phyloP scores from a whole-genome alignment of 2,888 invertebrate genomes.

The Sussaba pulchella region DNA sequence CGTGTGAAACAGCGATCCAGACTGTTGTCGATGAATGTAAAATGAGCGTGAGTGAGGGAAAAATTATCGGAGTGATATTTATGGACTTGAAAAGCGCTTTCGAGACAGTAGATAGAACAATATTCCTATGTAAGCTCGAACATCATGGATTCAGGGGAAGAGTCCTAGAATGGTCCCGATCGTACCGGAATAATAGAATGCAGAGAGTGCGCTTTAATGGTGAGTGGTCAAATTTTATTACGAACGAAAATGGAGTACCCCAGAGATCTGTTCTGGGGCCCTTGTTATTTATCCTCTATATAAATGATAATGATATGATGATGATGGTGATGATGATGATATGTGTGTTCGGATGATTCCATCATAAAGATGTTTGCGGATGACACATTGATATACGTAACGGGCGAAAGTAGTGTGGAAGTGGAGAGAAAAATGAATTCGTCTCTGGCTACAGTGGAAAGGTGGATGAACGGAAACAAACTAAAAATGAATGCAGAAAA shows the following conservation, averaged over 20 bases:
- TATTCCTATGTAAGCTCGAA: conserved; percentile 27
- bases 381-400: conserved; percentile 57
- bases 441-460: conserved; percentile 21
- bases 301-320: conserved; percentile 45
- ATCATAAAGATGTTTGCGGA: conserved; percentile 56
- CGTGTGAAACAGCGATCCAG: conserved; percentile 52
- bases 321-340: too few species aligned
- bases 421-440: conserved; percentile 42
- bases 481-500: conserved; percentile 55
- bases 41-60: conserved; percentile 9
- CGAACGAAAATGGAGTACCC: conserved; percentile 4
- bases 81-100: conserved; percentile 30
- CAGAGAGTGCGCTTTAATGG: neutral
- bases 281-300: conserved; percentile 40
- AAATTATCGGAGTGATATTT: conserved; percentile 40
- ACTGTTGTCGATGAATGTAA: conserved; percentile 52
- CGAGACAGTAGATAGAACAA: conserved; percentile 13
- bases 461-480: conserved; percentile 54
- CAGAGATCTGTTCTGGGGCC: conserved; percentile 46
- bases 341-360: conserved; percentile 27
- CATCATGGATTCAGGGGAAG: too few species aligned
- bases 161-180: too few species aligned
- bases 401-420: conserved; percentile 26
- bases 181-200: too few species aligned
- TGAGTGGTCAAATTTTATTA: neutral